Conservation (phyloP, 2,113 vertebrate genomes). For the human region DNA sequence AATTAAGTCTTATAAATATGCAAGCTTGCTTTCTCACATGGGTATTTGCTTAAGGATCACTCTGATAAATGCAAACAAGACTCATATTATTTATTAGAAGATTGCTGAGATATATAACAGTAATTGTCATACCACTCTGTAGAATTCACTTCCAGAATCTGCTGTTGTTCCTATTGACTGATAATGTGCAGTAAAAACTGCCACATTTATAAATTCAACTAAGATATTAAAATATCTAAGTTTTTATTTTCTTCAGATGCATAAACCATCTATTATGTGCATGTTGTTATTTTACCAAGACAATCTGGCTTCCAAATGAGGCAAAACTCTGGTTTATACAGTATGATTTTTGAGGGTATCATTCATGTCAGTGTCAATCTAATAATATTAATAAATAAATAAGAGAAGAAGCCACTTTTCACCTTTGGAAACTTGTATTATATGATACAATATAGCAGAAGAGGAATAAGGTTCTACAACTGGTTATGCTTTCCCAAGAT, state of each 20-base stretch:
- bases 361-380: conserved; percentile 23
- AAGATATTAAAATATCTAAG: conserved; percentile 68
- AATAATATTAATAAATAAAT: conserved; percentile 24
- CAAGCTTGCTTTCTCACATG: conserved; percentile 73
- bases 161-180: conserved; percentile 67
- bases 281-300: conserved; percentile 56
- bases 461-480: not conserved
- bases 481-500: not conserved
- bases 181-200: conserved; percentile 65
- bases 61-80: conserved; percentile 79
- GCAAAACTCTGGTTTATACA: not conserved
- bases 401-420: not conserved
- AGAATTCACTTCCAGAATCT: conserved; percentile 73
- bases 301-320: conserved; percentile 57
- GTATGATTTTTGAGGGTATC: conserved; percentile 43
- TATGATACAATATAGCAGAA: not conserved
- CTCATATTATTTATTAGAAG: conserved; percentile 83
- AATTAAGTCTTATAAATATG: conserved; percentile 80
- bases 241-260: conserved; percentile 59
- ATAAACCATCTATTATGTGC: conserved; percentile 49
- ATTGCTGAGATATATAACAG: conserved; percentile 79
- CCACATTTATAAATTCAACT: conserved; percentile 69
- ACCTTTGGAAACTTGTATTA: not conserved
- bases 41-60: conserved; percentile 77
- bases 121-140: conserved; percentile 76